Evolutionary conservation across 2,113 vertebrate species (phyloP), one percentile per base, ranked within the genome.

Genomic region (Gymnobelideus leadbeateri): DNA sequence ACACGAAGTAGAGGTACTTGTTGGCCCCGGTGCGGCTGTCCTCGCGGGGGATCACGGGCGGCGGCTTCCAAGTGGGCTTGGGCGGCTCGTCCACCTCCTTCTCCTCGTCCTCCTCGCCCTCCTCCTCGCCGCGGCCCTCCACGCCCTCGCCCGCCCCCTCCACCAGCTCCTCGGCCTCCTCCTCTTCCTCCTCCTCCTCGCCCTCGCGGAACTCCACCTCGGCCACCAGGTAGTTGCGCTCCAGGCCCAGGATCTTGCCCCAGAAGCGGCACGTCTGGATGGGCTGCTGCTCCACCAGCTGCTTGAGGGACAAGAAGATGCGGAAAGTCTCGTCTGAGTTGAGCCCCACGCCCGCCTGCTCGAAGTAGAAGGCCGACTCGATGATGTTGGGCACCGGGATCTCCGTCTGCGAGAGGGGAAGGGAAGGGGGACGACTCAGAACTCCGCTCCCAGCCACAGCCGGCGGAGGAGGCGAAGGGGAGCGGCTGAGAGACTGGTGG

Each of bases 1-100:
- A 99, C 95, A 99, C 99, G 90, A 99, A 99, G 95, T 99, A 99
- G 43, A 98, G 97, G 97, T 96, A 99, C 96, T 98, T 99, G 98
- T 99, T 99, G 43, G 98, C 37, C 0, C 99, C 99, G 0, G 98
- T 97, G 93, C 98, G 98, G 90, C 95, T 98, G 3, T 98, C 97
- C 96, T 99, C 99, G 46, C 96, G 98, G 1, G 99, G 99, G 46
- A 99, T 96, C 16, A 95, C 49, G 0, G 98, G 98, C 0, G 98
- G 98, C 0, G 98, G 98, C 97, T 98, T 99, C 97, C 98, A 99
- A 31, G 8, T 57, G 4, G 93, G 61, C 91, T 97, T 97, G 94
- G 97, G 98, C 4, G 98, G 93, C 26, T 95, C 95, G 94, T 99
- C 98, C 0, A 95, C 92, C 0, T 97, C 98, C 90, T 97, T 98